Evolutionary conservation across 2,888 invertebrate genomes (phyloP), one percentile per base, ranked within the genome.

Genomic region (Drosophila austrosaltans): DNA sequence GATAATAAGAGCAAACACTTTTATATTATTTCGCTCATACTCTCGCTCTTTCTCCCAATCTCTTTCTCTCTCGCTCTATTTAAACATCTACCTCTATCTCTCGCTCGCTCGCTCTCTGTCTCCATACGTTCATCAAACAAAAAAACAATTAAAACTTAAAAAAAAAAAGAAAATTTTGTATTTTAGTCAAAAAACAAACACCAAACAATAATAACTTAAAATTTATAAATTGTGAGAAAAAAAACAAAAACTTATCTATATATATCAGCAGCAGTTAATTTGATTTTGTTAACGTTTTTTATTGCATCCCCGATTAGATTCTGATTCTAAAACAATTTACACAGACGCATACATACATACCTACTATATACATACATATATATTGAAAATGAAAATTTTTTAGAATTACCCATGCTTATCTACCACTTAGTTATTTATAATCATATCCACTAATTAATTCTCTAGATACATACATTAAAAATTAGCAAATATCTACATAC

Each of bases 1-100:
- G 39, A 44, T 16, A 72, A 22, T 20, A 36, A 58, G 48, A 48
- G 48, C 48, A 48, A 25, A 22, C 48, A 48, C 25, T 62, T 3
- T 3, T 30, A 56, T 36, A 8, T 8, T 53, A 42, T 53, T 25
- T 69, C 69, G 42, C 48, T 40, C 67, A 39, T 66, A 16, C 12
- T 64, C 53, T 81, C 58, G 66, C 59, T 63, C 53, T 42, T 1
- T 36, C 53, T 58, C 30, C 53, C 42, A 25, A 30, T 56, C 20
- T 71, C 32, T 71, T 39, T 53, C 42, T 66, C 39, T 57, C 20
- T 44, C 2, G 30, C 53, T 58, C 32, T 48, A 53, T 53, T 53
- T 32, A 25, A 42, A 32, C 53, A 65, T 36, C 48, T 25, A 66
- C 60, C 44, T 54, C n/a, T 54, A 22, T 79, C 66, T 64, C 62